Conservation (phyloP, 2,113 vertebrate species). For the Taxidea taxus region DNA sequence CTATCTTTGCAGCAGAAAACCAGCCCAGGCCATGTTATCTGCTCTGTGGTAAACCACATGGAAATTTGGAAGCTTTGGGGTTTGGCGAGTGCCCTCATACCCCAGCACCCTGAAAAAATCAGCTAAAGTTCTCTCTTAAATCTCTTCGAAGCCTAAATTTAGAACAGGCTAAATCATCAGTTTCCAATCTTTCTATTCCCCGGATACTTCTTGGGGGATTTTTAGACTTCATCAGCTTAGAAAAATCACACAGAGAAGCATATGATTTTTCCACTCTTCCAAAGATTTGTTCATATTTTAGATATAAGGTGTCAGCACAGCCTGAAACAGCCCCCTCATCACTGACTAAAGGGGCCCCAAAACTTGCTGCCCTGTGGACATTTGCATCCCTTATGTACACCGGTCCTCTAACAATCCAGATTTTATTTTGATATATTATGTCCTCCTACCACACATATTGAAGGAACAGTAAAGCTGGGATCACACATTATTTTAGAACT, state of each 20-base stretch:
- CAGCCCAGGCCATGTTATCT: not conserved
- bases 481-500: not conserved
- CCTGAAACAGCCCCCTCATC: not conserved
- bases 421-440: not conserved
- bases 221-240: not conserved
- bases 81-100: not conserved
- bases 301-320: not conserved
- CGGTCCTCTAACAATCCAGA: not conserved
- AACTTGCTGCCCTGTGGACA: not conserved
- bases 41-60: not conserved
- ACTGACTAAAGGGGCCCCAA: not conserved
- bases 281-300: slow-evolving; percentile 30
- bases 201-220: not conserved
- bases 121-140: not conserved
- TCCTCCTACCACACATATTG: not conserved
- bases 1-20: not conserved
- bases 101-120: not conserved
- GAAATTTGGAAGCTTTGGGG: not conserved
- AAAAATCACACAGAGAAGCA: not conserved
- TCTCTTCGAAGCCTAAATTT: not conserved
- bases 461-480: not conserved
- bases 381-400: not conserved
- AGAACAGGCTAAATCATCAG: not conserved
- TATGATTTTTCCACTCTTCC: not conserved
- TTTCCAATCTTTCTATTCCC: not conserved